phyloP scores from a whole-genome alignment of 2,797 vertebrate species.

The Hylomyscus alleni region DNA sequence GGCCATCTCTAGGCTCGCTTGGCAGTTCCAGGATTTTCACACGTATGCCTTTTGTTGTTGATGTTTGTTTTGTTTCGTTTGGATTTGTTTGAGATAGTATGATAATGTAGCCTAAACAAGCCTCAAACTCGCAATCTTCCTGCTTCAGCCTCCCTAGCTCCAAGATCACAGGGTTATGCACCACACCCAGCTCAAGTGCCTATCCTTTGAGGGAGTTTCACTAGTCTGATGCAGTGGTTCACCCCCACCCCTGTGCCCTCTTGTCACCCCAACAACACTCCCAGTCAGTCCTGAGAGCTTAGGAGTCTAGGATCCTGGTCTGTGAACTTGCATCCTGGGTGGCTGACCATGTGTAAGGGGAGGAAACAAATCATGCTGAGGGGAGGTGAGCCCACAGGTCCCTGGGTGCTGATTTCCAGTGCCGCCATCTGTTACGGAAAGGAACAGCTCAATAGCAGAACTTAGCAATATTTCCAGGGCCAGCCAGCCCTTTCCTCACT shows the following conservation, averaged over 20 bases:
- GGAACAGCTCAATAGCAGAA: background rate
- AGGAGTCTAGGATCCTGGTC: background rate
- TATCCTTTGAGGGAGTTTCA: background rate
- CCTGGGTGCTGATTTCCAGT: background rate
- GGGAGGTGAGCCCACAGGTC: rapidly evolving
- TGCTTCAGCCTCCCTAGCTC: background rate
- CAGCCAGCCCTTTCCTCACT: rapidly evolving
- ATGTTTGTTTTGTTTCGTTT: background rate
- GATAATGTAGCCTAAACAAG: background rate
- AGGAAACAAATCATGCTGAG: rapidly evolving
- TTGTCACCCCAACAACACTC: rapidly evolving
- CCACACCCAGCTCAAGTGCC: background rate
- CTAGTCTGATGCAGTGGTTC: background rate
- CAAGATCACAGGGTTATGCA: background rate
- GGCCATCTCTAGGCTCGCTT: background rate
- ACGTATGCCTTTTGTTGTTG: background rate
- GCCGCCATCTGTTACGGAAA: background rate
- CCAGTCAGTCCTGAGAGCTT: background rate
- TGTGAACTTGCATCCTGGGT: background rate
- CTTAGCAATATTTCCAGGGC: background rate
- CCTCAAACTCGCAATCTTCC: background rate
- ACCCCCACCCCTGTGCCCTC: no score
- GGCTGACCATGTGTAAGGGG: background rate
- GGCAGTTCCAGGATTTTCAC: background rate
- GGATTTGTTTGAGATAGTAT: background rate